Percentiles rank a stretch among this genome's conserved stretches.
These are phyloP conservation scores for Podiceps cristatus DNA, from an alignment of 2,113 vertebrate genomes.

Conservation along the genomic window DNA sequence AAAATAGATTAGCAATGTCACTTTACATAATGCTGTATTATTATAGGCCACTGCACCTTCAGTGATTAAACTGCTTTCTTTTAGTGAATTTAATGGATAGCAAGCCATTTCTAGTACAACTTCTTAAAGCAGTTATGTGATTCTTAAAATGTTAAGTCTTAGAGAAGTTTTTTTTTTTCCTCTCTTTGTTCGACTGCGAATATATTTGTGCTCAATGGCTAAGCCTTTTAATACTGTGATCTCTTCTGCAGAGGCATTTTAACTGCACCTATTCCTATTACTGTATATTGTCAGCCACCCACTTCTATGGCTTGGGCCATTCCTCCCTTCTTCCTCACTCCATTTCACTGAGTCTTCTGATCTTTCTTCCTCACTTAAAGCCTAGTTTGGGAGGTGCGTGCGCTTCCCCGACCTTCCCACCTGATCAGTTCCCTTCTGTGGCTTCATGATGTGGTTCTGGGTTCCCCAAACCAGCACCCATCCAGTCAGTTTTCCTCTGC, in stretches of 20 bases:
- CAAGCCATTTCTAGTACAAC: not conserved
- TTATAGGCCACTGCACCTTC: not conserved
- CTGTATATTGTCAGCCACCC: not conserved
- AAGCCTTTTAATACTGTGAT: not conserved
- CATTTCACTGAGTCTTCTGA: not conserved
- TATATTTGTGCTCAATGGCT: not conserved
- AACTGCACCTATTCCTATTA: not conserved
- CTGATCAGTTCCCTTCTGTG: not conserved
- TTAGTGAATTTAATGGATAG: not conserved
- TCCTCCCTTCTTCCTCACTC: not conserved
- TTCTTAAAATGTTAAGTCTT: not conserved
- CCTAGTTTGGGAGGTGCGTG: rapidly evolving
- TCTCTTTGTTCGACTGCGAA: not conserved
- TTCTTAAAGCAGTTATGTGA: not conserved
- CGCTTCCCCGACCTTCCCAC: not conserved
- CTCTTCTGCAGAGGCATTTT: not conserved
- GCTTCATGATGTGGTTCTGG: not conserved
- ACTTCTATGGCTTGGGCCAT: not conserved
- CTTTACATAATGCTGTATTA: not conserved
- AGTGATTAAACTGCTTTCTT: not conserved
- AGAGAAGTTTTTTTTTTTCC: not conserved
- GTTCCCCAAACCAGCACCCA: not conserved
- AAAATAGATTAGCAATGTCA: not conserved
- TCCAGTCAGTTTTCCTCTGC: not conserved
- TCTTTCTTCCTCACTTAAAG: not conserved